phyloP scores from a whole-genome alignment of 2,888 invertebrate genomes.

The Toxonevra muliebris region DNA sequence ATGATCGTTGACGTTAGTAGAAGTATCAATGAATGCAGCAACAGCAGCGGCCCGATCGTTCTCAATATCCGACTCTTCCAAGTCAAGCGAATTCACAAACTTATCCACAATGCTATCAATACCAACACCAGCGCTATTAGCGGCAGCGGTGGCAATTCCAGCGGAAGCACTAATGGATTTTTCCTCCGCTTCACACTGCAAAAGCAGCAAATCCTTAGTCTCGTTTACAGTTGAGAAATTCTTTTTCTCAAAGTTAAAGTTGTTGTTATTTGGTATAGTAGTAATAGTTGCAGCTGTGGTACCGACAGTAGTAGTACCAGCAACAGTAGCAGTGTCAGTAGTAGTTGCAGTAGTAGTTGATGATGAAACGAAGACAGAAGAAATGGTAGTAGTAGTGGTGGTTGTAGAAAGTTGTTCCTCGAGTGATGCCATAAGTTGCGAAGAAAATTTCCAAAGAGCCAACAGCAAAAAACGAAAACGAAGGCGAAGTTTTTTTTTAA shows the following conservation, averaged over 20 bases:
- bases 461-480: conserved; percentile 5
- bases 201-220: neutral
- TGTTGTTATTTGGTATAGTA: neutral
- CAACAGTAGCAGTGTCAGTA: neutral
- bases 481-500: neutral
- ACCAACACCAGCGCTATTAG: conserved; percentile 34
- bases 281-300: neutral
- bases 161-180: neutral
- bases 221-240: too few relatives aligned
- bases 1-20: conserved; percentile 28
- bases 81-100: conserved; percentile 39
- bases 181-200: conserved; percentile 1
- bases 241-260: too few relatives aligned
- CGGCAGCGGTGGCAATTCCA: neutral
- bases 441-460: conserved; percentile 11
- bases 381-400: conserved; percentile 29
- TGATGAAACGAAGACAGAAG: conserved; percentile 26
- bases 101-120: conserved; percentile 43
- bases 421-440: conserved; percentile 52
- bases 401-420: conserved; percentile 42
- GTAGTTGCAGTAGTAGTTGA: conserved; percentile 18
- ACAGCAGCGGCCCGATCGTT: conserved; percentile 16
- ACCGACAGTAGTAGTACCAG: conserved; percentile 7
- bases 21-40: conserved; percentile 13
- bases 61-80: conserved; percentile 35